phyloP scores from a whole-genome alignment of 1,140 invertebrate species.

The Lepidurus arcticus region DNA sequence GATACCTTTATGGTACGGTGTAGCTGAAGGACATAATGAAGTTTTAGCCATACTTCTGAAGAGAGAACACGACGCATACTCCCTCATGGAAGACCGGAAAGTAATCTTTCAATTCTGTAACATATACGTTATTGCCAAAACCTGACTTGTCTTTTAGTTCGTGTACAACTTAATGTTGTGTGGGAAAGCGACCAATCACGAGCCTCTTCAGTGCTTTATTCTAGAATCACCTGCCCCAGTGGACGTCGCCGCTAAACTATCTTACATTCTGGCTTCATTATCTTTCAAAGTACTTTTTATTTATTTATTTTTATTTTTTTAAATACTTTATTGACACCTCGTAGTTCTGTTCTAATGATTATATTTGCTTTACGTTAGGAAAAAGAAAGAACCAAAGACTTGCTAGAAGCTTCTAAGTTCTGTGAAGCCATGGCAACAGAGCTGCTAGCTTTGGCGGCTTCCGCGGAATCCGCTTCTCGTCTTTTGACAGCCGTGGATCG shows the following conservation, averaged over 20 bases:
- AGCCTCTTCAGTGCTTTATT: conserved; percentile 94
- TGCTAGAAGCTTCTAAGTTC: conserved; percentile 87
- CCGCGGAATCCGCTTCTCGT: conserved; percentile 83
- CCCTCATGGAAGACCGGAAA: conserved; percentile 92
- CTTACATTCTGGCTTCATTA: conserved; percentile 80
- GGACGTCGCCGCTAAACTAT: conserved; percentile 95
- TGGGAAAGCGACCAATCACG: conserved; percentile 92
- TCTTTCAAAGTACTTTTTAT: conserved; percentile 64
- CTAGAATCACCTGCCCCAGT: conserved; percentile 93
- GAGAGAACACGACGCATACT: conserved; percentile 95
- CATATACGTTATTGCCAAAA: background rate
- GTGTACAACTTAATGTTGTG: conserved; percentile 98
- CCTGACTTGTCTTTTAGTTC: conserved; percentile 58
- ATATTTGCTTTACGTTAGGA: conserved; percentile 53
- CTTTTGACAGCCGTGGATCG: conserved; percentile 86
- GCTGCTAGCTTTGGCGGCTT: conserved; percentile 84
- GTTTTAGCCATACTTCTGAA: conserved; percentile 92
- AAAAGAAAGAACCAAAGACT: conserved; percentile 94
- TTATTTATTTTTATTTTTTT: conserved; percentile 26
- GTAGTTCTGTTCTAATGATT: background rate
- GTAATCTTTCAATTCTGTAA: conserved; percentile 45
- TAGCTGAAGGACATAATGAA: conserved; percentile 90
- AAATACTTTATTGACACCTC: conserved; percentile 36
- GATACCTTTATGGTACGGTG: conserved; percentile 94
- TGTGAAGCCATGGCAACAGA: conserved; percentile 97